phyloP scores from a whole-genome alignment of 2,888 invertebrate genomes.

The Flexamia atlantica region DNA sequence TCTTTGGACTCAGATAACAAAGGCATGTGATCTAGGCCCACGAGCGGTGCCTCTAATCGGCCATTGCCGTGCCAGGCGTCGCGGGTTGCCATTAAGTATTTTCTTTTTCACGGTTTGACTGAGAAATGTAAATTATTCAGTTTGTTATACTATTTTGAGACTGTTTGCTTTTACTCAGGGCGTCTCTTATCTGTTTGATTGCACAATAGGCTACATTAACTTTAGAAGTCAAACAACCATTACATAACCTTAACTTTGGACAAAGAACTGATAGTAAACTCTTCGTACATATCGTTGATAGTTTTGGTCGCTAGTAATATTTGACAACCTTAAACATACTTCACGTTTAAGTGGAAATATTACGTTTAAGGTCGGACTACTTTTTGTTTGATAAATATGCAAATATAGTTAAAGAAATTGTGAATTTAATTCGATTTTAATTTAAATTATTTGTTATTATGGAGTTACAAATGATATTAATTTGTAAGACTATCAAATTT shows the following conservation, averaged over 20 bases:
- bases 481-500: too few relatives aligned
- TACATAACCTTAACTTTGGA: neutral
- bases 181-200: neutral
- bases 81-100: neutral
- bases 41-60: neutral
- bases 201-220: neutral
- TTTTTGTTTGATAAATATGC: too few relatives aligned
- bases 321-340: too few relatives aligned
- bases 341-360: too few relatives aligned
- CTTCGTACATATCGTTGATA: too few relatives aligned
- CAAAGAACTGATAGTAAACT: neutral
- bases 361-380: too few relatives aligned
- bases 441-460: too few relatives aligned
- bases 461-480: too few relatives aligned
- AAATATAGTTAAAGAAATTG: too few relatives aligned
- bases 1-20: conserved; percentile 11
- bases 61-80: neutral
- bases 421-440: too few relatives aligned
- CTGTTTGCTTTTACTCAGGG: neutral
- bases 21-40: neutral
- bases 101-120: neutral
- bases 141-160: neutral
- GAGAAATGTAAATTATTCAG: conserved; percentile 7
- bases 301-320: too few relatives aligned
- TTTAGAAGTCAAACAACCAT: conserved; percentile 1